A percentile compares a stretch with the other conserved stretches of the same genome.
Evolutionary conservation across 2,888 invertebrate genomes (phyloP).

Genomic region (Microctonus aethiopoides): DNA sequence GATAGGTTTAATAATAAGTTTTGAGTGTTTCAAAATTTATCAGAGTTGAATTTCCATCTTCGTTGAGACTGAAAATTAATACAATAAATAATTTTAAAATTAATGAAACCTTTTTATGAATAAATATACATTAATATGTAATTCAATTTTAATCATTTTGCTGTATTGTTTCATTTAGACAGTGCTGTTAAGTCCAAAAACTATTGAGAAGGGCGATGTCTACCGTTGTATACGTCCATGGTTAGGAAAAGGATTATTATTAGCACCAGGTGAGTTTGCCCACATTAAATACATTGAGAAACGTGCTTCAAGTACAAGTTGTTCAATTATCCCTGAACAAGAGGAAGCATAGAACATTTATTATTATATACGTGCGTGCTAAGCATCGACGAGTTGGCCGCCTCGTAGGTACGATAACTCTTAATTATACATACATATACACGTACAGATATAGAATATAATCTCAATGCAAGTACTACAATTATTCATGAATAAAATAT

Average conservation of each 20-base stretch:
- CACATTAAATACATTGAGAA: no score
- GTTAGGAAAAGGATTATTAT: constrained; percentile 53
- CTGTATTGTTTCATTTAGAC: constrained; percentile 38
- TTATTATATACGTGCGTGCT: constrained; percentile 40
- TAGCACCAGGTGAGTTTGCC: constrained; percentile 49
- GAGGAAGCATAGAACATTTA: constrained; percentile 36
- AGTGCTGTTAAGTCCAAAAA: constrained; percentile 47
- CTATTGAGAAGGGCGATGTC: constrained; percentile 50
- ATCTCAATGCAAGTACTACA: constrained; percentile 28
- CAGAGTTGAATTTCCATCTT: background rate
- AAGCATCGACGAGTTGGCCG: constrained; percentile 31
- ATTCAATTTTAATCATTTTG: constrained; percentile 2
- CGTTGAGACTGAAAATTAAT: background rate
- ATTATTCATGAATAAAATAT: constrained; percentile 13
- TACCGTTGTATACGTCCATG: constrained; percentile 49
- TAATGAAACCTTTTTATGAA: background rate
- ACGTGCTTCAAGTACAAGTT: constrained; percentile 51
- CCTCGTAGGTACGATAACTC: background rate
- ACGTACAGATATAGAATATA: no score
- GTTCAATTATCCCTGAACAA: constrained; percentile 41
- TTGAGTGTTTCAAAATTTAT: background rate
- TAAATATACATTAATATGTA: background rate
- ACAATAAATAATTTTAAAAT: background rate
- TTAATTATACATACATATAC: constrained; percentile 10
- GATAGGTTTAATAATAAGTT: background rate